These are phyloP conservation scores for Catharus ustulatus DNA, from an alignment of 2,797 vertebrate species.

Conservation along the genomic window DNA sequence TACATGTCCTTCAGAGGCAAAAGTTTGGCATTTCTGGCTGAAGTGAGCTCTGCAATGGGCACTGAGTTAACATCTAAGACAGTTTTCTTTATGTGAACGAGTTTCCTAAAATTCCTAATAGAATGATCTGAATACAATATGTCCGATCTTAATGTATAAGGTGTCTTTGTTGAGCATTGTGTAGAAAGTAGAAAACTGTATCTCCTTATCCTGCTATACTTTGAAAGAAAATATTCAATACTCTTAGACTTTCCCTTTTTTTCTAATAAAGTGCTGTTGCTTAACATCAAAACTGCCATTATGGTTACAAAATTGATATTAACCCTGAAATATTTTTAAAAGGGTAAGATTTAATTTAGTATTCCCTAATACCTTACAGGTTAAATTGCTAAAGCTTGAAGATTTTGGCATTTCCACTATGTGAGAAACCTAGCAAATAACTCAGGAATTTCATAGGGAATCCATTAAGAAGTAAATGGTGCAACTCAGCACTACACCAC, in stretches of 20 bases:
- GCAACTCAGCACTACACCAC: background rate
- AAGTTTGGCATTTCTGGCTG: background rate
- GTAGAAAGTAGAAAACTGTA: background rate
- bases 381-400: background rate
- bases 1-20: background rate
- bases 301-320: background rate
- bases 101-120: background rate
- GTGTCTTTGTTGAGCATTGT: background rate
- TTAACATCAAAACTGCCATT: background rate
- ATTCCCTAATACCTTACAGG: background rate
- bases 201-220: background rate
- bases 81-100: background rate
- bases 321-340: background rate
- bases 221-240: background rate
- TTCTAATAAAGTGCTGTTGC: background rate
- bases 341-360: background rate
- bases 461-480: background rate
- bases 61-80: background rate
- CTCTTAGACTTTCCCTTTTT: background rate
- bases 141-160: background rate
- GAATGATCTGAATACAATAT: background rate
- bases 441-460: background rate
- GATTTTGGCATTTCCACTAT: background rate
- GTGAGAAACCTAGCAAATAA: background rate
- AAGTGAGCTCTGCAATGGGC: background rate